Evolutionary conservation across 2,113 vertebrate species (phyloP).

Genomic region (Channa argus): DNA sequence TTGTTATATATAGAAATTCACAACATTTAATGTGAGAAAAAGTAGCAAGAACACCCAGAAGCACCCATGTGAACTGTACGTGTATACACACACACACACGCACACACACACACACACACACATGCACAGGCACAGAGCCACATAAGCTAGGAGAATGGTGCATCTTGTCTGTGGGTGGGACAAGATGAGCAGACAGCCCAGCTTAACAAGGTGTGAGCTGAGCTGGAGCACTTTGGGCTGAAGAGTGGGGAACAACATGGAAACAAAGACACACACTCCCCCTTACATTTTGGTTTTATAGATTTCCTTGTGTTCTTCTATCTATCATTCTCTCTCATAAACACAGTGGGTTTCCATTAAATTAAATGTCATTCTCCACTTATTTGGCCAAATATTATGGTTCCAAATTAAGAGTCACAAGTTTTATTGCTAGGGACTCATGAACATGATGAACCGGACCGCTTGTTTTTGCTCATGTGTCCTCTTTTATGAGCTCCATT

Average conservation of each 20-base stretch:
- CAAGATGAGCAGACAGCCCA: conserved; percentile 51
- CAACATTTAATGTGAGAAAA: conserved; percentile 45
- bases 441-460: background rate
- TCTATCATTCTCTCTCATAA: background rate
- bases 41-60: conserved; percentile 12
- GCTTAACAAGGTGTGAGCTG: conserved; percentile 52
- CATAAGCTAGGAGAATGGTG: conserved; percentile 31
- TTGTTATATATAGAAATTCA: conserved; percentile 39
- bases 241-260: background rate
- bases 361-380: background rate
- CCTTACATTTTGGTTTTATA: conserved; percentile 1
- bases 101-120: background rate
- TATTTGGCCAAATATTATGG: background rate
- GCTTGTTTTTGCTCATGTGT: background rate
- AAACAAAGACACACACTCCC: background rate
- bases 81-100: background rate
- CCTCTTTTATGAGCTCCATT: background rate
- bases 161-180: conserved; percentile 63
- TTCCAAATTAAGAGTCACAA: background rate
- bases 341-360: conserved; percentile 11
- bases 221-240: conserved; percentile 35
- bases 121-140: background rate
- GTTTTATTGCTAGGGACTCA: background rate
- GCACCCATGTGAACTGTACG: conserved; percentile 9
- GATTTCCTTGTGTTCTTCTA: conserved; percentile 11